These are phyloP conservation scores for Drosophila pseudotalamancana DNA, from an alignment of 2,888 invertebrate species.

Conservation along the genomic window DNA sequence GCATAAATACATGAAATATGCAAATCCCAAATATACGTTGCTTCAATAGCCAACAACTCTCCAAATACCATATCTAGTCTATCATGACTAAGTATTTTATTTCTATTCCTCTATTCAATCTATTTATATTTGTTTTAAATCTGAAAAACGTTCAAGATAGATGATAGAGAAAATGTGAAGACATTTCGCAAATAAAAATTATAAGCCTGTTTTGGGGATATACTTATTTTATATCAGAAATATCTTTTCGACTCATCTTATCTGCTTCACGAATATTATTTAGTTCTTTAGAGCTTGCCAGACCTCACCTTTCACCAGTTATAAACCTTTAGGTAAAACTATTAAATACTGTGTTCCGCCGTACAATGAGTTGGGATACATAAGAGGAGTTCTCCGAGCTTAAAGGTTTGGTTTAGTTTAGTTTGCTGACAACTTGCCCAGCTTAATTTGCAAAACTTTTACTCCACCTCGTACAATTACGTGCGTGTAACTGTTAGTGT, in stretches of 20 bases:
- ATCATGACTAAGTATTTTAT: constrained; percentile 17
- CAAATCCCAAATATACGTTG: constrained; percentile 50
- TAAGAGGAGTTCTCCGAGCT: constrained; percentile 17
- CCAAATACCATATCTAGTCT: constrained; percentile 10
- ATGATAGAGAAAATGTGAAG: too few relatives aligned
- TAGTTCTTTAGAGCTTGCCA: too few relatives aligned
- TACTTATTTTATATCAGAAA: too few relatives aligned
- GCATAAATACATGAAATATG: constrained; percentile 68
- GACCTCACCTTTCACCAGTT: too few relatives aligned
- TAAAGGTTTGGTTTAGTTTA: constrained; percentile 47
- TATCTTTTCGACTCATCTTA: too few relatives aligned
- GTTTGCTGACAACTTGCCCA: constrained; percentile 45
- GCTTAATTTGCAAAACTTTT: constrained; percentile 57
- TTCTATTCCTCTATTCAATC: background rate
- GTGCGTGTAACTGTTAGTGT: background rate
- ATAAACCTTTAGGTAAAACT: too few relatives aligned
- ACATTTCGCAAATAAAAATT: too few relatives aligned
- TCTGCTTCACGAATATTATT: too few relatives aligned
- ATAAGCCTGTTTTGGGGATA: too few relatives aligned
- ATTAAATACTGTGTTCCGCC: too few relatives aligned
- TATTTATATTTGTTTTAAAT: constrained; percentile 9
- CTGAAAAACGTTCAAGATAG: too few relatives aligned
- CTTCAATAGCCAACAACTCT: constrained; percentile 8
- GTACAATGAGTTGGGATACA: too few relatives aligned
- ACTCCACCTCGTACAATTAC: constrained; percentile 29